Evolutionary conservation across 2,113 vertebrate species (phyloP).

Genomic region (human (Homo sapiens)): GRCh38 chr18:78265501-78266000

Average conservation of each 20-base stretch:
- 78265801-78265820: no score
- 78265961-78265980: background rate
- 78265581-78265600: background rate
- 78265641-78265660: no score
- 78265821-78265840: background rate
- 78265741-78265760: background rate
- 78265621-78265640: accelerated
- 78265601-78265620: background rate
- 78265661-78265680: no score
- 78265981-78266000: no score
- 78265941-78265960: background rate
- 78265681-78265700: background rate
- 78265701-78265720: background rate
- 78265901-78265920: background rate
- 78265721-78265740: background rate
- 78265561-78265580: background rate
- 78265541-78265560: background rate
- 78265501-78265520: background rate
- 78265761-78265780: background rate
- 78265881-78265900: background rate
- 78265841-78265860: background rate
- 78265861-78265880: background rate
- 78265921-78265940: background rate
- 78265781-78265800: background rate
- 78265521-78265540: background rate